Evolutionary conservation across 2,888 invertebrate genomes (phyloP), one percentile per base, ranked within the genome.

Genomic region (Alitta virens): DNA sequence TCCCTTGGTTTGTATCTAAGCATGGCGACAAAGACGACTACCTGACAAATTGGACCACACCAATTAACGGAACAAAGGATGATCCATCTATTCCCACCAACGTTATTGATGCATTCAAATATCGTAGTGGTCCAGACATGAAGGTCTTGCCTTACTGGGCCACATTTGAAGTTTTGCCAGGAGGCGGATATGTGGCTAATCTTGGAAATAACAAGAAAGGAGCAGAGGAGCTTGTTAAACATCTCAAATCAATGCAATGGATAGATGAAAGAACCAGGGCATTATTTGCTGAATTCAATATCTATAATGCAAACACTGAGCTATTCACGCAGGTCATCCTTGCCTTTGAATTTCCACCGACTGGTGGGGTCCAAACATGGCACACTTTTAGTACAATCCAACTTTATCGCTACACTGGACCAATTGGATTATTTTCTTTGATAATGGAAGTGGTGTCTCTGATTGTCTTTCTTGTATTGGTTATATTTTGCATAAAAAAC

Each of bases 161-260:
- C 1, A 7, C 26, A 27, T 25, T 61, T 42, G 56, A 51, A 2
- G 42, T 54, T 2, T 71, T 71, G 51, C 57, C 65, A 18, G 46
- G 46, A 46, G 46, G 46, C 5, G 46, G 46, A 18, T 46, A 46
- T 16, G 46, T 46, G n/a, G 46, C 46, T 21, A 46, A 46, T 21
- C n/a, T 46, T 12, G 46, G 46, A 7, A 46, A 46, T 21, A 7
- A n/a, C 5, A 46, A 46, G 21, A 7, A 9, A 21, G 46, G 3
- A 21, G 46, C 46, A n/a, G 21, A 18, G n/a, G n/a, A 21, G 18
- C 7, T 46, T 9, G 7, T 16, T 7, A 46, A 46, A 7, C 18
- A n/a, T 9, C 21, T 46, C 9, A 21, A 46, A 46, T 3, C n/a
- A 46, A 18, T 21, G n/a, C n/a, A 46, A n/a, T 46, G 46, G 46